A percentile compares a stretch with the other conserved stretches of the same genome.
Conservation (phyloP, 2,113 vertebrate species). For the Dicentrarchus labrax region DNA sequence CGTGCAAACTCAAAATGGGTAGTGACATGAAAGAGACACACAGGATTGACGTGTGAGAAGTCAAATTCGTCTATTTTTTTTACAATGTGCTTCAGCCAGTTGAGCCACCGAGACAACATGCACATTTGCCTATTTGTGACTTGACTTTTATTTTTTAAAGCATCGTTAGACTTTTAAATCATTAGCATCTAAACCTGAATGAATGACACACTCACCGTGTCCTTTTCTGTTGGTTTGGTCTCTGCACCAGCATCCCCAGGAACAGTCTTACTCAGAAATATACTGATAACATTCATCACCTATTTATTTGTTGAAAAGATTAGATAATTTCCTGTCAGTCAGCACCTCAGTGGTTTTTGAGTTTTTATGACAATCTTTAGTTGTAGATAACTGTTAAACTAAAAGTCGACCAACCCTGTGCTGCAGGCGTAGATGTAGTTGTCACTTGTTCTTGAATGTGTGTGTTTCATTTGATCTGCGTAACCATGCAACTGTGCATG, state of each 20-base stretch:
- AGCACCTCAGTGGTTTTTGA: background rate
- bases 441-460: background rate
- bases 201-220: background rate
- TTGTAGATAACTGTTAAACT: background rate
- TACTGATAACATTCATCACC: background rate
- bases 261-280: background rate
- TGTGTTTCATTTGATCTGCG: constrained; percentile 1
- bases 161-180: background rate
- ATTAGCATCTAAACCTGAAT: background rate
- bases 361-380: background rate
- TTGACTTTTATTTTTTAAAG: background rate
- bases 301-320: background rate
- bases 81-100: background rate
- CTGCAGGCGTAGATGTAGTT: background rate
- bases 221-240: background rate
- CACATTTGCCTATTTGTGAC: background rate
- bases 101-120: background rate
- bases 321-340: background rate
- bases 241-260: background rate
- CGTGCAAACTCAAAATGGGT: constrained; percentile 7
- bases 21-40: background rate
- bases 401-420: background rate
- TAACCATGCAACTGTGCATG: constrained; percentile 15
- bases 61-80: background rate
- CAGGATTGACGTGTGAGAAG: background rate